phyloP scores from a whole-genome alignment of 2,888 invertebrate species.

The Parnassius glacialis region DNA sequence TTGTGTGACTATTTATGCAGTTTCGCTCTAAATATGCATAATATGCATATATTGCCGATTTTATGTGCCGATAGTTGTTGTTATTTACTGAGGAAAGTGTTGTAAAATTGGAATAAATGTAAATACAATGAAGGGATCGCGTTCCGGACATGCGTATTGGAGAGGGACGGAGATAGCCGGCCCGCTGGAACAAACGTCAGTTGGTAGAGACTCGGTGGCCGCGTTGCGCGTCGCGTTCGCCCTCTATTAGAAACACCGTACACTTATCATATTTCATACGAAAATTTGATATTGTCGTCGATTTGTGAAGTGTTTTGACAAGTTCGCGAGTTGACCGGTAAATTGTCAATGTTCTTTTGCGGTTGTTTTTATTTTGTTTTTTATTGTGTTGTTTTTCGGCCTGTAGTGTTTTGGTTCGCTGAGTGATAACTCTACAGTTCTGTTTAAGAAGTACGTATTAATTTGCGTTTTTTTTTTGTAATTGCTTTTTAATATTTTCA shows the following conservation, averaged over 20 bases:
- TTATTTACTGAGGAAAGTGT: constrained; percentile 25
- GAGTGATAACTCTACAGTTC: constrained; percentile 61
- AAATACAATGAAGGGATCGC: constrained; percentile 60
- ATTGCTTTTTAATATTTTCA: constrained; percentile 32
- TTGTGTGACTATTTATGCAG: constrained; percentile 45
- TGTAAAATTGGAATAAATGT: constrained; percentile 46
- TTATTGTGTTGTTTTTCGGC: constrained; percentile 51
- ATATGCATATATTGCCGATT: constrained; percentile 19
- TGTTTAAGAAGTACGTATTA: constrained; percentile 63
- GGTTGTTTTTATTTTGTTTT: constrained; percentile 40
- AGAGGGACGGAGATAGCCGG: constrained; percentile 64
- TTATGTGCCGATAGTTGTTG: constrained; percentile 18
- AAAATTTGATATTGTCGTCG: constrained; percentile 78
- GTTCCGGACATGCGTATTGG: constrained; percentile 76
- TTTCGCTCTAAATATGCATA: constrained; percentile 26
- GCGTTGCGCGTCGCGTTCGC: constrained; percentile 52
- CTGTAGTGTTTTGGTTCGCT: constrained; percentile 66
- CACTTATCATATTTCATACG: constrained; percentile 79
- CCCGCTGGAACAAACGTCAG: constrained; percentile 57
- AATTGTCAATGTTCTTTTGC: constrained; percentile 42
- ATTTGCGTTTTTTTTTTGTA: constrained; percentile 39
- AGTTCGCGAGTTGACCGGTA: constrained; percentile 62
- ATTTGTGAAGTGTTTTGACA: constrained; percentile 69
- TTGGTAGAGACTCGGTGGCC: constrained; percentile 59
- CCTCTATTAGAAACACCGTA: constrained; percentile 50